Conservation (phyloP, 2,797 vertebrate genomes). For the Glossophaga mutica region DNA sequence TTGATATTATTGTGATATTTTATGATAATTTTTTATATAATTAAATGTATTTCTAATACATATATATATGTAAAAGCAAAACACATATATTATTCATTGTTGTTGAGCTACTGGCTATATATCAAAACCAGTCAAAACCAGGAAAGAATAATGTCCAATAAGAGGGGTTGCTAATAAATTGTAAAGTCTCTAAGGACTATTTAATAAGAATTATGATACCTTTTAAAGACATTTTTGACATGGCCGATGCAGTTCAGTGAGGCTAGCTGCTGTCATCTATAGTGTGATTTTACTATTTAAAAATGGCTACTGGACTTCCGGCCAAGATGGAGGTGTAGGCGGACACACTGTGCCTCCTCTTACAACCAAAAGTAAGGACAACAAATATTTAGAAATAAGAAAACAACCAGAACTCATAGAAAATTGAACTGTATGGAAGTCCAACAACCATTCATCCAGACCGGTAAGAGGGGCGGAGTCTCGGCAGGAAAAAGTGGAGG, state of each 20-base stretch:
- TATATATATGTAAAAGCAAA: background rate
- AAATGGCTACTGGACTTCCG: too few species aligned
- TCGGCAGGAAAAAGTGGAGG: too few species aligned
- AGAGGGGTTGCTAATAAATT: background rate
- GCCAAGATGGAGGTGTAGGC: too few species aligned
- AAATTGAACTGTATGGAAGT: too few species aligned
- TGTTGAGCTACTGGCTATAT: background rate
- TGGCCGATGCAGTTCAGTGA: slow-evolving; percentile 5
- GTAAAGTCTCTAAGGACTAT: background rate
- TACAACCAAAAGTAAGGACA: too few species aligned
- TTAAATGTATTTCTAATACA: background rate
- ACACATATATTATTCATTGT: background rate
- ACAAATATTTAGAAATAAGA: too few species aligned
- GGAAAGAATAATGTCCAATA: background rate
- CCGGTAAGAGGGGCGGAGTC: too few species aligned
- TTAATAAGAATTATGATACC: background rate
- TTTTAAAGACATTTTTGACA: background rate
- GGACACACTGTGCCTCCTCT: too few species aligned
- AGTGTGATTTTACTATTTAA: background rate
- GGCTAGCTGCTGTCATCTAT: background rate
- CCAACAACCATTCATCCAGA: too few species aligned
- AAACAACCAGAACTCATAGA: too few species aligned
- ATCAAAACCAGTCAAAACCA: background rate
- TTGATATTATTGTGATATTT: slow-evolving; percentile 1
- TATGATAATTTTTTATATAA: background rate